phyloP scores from a whole-genome alignment of 53 echinoderm and acorn worm species.

The Actinopyga echinites region DNA sequence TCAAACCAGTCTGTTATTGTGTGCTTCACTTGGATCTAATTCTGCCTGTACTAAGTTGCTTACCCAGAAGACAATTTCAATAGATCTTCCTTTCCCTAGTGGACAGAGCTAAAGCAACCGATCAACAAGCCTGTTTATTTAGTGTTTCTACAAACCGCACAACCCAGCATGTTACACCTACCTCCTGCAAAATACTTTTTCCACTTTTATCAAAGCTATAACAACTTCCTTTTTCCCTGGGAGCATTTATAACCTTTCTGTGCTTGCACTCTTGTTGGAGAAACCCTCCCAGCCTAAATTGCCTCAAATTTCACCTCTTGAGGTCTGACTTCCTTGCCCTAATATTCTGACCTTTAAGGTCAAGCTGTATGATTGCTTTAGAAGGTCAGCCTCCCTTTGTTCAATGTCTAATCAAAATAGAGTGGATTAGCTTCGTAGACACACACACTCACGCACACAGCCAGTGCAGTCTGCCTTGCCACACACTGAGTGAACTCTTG shows the following conservation, averaged over 20 bases:
- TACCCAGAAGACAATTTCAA: too few relatives aligned
- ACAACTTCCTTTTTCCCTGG: constrained; percentile 43
- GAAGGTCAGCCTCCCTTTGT: constrained; percentile 47
- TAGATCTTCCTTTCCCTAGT: too few relatives aligned
- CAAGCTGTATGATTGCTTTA: constrained; percentile 37
- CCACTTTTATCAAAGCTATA: constrained; percentile 38
- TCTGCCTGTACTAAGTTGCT: too few relatives aligned
- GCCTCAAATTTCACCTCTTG: constrained; percentile 53
- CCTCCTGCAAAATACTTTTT: constrained; percentile 38
- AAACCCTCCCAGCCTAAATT: constrained; percentile 43
- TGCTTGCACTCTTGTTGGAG: constrained; percentile 33
- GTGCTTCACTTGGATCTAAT: too few relatives aligned
- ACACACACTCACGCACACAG: constrained; percentile 34
- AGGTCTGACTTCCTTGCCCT: constrained; percentile 45
- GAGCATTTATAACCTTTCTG: constrained; percentile 30
- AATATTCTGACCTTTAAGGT: constrained; percentile 49
- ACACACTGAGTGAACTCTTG: constrained; percentile 22
- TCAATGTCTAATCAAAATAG: constrained; percentile 42
- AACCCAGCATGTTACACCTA: constrained; percentile 36
- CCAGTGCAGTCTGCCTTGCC: constrained; percentile 12
- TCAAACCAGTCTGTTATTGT: too few relatives aligned
- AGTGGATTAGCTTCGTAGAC: constrained; percentile 42
- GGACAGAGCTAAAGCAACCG: too few relatives aligned
- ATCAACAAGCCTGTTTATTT: constrained; percentile 22
- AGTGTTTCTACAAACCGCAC: constrained; percentile 26